Base-by-base conservation (phyloP, 1,140 invertebrate genomes). In the Epicauta chinensis region DNA sequence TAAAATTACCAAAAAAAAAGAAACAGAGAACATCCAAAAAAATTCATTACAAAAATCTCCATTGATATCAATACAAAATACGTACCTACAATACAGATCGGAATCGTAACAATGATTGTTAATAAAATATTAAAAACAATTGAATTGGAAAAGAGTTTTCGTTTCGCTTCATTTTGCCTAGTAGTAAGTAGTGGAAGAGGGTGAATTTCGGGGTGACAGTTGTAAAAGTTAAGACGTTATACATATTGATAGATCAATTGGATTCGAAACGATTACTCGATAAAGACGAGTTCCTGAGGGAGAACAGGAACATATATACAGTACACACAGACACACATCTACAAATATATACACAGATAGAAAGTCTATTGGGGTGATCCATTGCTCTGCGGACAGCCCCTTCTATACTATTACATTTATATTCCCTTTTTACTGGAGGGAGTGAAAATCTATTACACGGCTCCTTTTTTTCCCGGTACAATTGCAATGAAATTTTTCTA, bases 231-330 rank as follows among this genome's bases (percentile, higher is more conserved):
- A 69, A 69, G 65, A 65, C 60, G 60, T 64, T 68, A 69, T 69
- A 69, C 65, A 69, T 69, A 69, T 69, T 69, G 66, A 69, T 69
- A 63, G 61, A 66, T 65, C 67, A 67, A 69, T 69, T 69, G 65
- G 66, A 66, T 66, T 68, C 67, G 64, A 59, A 66, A 53, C 66
- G 65, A 69, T 69, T 68, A 69, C 65, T 63, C 60, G 55, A 66
- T 68, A 66, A 67, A 68, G 61, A 62, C 56, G 40, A 50, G 47
- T 61, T 56, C 56, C 36, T 45, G 60, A 48, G 60, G 59, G 51
- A 62, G 38, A 23, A 23, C 23, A 23, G 23, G 23, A 23, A 23
- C 23, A 23, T 23, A 23, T 23, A 23, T n/a, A n/a, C n/a, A n/a
- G n/a, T n/a, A n/a, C 4, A 23, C 23, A 23, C 23, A 23, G 23